These are phyloP conservation scores for Ditula angustiorana DNA, from an alignment of 2,888 invertebrate species.

Conservation along the genomic window DNA sequence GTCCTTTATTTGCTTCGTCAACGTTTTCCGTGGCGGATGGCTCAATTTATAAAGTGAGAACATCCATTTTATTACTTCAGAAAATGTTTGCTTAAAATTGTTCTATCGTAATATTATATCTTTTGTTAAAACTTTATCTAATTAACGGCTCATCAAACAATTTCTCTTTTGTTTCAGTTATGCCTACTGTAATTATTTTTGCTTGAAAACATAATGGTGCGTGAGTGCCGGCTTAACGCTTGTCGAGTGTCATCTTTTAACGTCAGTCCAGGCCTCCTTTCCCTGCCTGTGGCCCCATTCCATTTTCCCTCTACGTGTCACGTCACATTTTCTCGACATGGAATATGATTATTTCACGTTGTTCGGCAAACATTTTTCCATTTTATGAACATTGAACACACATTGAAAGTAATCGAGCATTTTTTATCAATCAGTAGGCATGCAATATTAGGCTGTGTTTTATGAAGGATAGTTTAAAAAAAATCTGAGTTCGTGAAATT, in stretches of 20 bases:
- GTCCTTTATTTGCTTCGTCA: constrained; percentile 26
- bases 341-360: constrained; percentile 3
- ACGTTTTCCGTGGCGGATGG: constrained; percentile 9
- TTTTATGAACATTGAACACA: neutral
- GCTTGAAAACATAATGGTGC: neutral
- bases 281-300: constrained; percentile 8
- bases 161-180: neutral
- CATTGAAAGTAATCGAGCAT: neutral
- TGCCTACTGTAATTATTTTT: constrained; percentile 13
- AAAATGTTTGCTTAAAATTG: constrained; percentile 5
- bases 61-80: constrained; percentile 3
- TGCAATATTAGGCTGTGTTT: too few species aligned
- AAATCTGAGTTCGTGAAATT: too few species aligned
- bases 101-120: neutral
- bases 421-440: neutral
- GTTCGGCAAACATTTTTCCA: neutral
- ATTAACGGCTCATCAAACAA: neutral
- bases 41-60: constrained; percentile 27
- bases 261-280: neutral
- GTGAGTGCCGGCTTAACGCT: neutral
- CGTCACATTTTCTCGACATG: neutral
- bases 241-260: constrained; percentile 12
- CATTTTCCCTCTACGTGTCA: constrained; percentile 16
- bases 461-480: too few species aligned
- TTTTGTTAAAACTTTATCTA: constrained; percentile 1